These are phyloP conservation scores for Chionoecetes opilio DNA, from an alignment of 1,140 invertebrate genomes.

Conservation along the genomic window DNA sequence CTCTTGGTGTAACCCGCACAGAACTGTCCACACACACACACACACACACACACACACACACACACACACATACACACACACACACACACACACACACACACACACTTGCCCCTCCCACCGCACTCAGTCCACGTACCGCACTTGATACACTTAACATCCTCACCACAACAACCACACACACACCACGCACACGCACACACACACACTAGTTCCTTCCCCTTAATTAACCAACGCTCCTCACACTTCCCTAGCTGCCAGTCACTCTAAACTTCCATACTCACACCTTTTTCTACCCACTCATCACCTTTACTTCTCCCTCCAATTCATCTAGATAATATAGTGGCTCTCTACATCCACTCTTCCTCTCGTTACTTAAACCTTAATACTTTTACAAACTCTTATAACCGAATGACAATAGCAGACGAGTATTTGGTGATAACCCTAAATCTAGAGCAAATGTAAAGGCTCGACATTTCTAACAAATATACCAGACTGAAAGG, in stretches of 20 bases:
- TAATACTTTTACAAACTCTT: background rate
- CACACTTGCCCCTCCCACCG: background rate
- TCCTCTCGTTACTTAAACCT: background rate
- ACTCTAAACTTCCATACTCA: background rate
- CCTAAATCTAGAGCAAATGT: background rate
- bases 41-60: background rate
- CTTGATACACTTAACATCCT: background rate
- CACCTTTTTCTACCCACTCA: background rate
- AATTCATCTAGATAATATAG: background rate
- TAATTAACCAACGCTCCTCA: no score
- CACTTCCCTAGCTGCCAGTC: no score
- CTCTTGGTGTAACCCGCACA: slow-evolving; percentile 9
- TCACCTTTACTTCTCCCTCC: background rate
- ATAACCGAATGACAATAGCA: background rate
- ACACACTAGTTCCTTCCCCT: background rate
- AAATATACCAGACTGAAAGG: background rate
- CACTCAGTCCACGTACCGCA: slow-evolving; percentile 2
- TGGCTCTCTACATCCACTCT: background rate
- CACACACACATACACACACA: slow-evolving; percentile 22
- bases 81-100: slow-evolving; percentile 22
- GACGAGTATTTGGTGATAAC: background rate
- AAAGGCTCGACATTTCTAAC: background rate
- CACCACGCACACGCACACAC: background rate
- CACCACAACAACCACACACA: background rate
- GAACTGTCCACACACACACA: background rate